These are phyloP conservation scores for Spizella passerina DNA, from an alignment of 2,797 vertebrate species.

Conservation along the genomic window DNA sequence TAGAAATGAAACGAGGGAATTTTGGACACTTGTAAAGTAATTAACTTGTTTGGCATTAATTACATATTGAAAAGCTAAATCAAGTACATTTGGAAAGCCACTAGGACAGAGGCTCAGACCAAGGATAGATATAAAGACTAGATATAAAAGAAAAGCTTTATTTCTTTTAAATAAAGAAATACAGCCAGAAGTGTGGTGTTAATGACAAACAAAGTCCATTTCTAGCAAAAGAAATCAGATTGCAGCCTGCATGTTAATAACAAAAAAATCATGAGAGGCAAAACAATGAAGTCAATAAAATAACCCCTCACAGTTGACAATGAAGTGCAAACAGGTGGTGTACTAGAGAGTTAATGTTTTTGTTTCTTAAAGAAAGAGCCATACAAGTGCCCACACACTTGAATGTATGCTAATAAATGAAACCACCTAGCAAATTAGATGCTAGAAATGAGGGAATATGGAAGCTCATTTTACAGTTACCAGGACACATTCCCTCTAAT, in stretches of 20 bases:
- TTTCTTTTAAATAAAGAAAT: constrained; percentile 72
- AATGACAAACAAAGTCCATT: constrained; percentile 70
- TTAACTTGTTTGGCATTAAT: constrained; percentile 89
- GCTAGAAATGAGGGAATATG: constrained; percentile 26
- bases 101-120: constrained; percentile 70
- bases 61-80: constrained; percentile 87
- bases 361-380: constrained; percentile 50
- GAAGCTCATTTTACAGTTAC: constrained; percentile 59
- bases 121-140: constrained; percentile 75
- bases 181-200: constrained; percentile 67
- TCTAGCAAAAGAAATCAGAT: constrained; percentile 53
- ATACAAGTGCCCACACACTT: constrained; percentile 72
- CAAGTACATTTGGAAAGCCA: constrained; percentile 83
- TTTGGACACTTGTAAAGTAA: constrained; percentile 83
- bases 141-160: constrained; percentile 65
- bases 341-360: constrained; percentile 67
- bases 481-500: constrained; percentile 42
- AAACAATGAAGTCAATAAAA: constrained; percentile 62
- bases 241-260: constrained; percentile 61
- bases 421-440: constrained; percentile 61
- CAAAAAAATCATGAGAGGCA: constrained; percentile 60
- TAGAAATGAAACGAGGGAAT: constrained; percentile 82
- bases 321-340: constrained; percentile 78
- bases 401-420: constrained; percentile 64
- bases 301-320: constrained; percentile 55